Percentiles rank a stretch among this genome's conserved stretches.
These are phyloP conservation scores for Aphyosemion australe DNA, from an alignment of 2,113 vertebrate species.

Conservation along the genomic window DNA sequence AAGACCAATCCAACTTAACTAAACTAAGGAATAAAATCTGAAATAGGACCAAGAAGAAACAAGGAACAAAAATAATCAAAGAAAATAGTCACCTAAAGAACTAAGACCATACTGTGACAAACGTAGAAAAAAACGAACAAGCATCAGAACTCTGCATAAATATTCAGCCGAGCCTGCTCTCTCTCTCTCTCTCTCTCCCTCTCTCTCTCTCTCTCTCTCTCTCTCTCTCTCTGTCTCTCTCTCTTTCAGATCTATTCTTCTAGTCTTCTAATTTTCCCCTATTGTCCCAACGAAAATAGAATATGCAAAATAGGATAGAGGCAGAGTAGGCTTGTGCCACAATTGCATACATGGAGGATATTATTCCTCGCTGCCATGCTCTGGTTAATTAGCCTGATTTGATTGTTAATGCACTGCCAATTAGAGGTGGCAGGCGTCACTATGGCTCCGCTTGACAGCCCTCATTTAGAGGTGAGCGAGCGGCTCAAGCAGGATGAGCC, in stretches of 20 bases:
- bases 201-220: not conserved
- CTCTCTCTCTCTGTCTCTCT: not conserved
- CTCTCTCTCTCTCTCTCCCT: not conserved
- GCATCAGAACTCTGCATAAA: not conserved
- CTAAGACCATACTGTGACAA: not conserved
- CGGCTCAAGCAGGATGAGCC: constrained; percentile 53
- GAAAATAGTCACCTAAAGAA: not conserved
- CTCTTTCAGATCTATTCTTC: constrained; percentile 52
- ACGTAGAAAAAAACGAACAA: not conserved
- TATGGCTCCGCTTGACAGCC: constrained; percentile 66
- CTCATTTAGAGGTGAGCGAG: constrained; percentile 70
- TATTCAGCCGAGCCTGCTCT: not conserved
- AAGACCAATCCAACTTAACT: no score
- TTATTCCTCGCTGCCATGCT: constrained; percentile 82
- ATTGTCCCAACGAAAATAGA: constrained; percentile 84
- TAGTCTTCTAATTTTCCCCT: constrained; percentile 79
- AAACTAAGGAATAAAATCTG: no score
- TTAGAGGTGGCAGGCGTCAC: constrained; percentile 81
- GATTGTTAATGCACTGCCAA: constrained; percentile 90
- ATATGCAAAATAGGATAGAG: constrained; percentile 82
- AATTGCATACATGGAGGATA: constrained; percentile 68
- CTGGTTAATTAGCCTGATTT: constrained; percentile 88
- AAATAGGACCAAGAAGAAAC: no score
- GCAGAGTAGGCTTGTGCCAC: constrained; percentile 62
- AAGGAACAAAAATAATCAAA: no score